A percentile compares a stretch with the other conserved stretches of the same genome.
Evolutionary conservation across 2,113 vertebrate genomes (phyloP).

Genomic region (Mastomys natalensis): DNA sequence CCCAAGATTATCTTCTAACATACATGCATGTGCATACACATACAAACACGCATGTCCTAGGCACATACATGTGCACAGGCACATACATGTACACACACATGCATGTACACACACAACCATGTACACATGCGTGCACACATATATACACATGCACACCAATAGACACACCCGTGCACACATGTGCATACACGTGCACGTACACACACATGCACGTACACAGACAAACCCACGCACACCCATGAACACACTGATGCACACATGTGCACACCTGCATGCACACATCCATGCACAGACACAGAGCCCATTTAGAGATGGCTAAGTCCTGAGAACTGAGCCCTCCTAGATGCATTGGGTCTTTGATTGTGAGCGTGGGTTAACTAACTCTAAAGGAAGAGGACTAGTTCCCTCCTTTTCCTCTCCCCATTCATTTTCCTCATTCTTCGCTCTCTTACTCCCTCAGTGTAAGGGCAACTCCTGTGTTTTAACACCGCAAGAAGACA

Average conservation of each 20-base stretch:
- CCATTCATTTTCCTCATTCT: neutral
- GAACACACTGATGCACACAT: too few relatives aligned
- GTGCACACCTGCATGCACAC: neutral
- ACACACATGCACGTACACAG: neutral
- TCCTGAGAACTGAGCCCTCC: neutral
- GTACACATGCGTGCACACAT: too few relatives aligned
- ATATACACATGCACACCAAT: neutral
- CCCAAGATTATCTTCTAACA: neutral
- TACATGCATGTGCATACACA: neutral
- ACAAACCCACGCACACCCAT: neutral
- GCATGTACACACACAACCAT: too few relatives aligned
- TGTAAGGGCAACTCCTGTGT: neutral
- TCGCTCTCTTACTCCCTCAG: too few relatives aligned
- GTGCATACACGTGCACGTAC: neutral
- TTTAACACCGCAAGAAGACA: too few relatives aligned
- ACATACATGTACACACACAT: neutral
- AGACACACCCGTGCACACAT: rapidly evolving
- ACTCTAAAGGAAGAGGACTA: neutral
- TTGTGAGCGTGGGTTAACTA: neutral
- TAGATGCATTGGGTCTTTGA: neutral
- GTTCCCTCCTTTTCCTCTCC: neutral
- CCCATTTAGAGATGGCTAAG: neutral
- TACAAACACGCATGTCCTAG: neutral
- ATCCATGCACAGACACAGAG: neutral
- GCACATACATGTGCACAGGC: neutral